phyloP scores from a whole-genome alignment of 2,113 vertebrate genomes.

The Lethenteron camtschaticum region DNA sequence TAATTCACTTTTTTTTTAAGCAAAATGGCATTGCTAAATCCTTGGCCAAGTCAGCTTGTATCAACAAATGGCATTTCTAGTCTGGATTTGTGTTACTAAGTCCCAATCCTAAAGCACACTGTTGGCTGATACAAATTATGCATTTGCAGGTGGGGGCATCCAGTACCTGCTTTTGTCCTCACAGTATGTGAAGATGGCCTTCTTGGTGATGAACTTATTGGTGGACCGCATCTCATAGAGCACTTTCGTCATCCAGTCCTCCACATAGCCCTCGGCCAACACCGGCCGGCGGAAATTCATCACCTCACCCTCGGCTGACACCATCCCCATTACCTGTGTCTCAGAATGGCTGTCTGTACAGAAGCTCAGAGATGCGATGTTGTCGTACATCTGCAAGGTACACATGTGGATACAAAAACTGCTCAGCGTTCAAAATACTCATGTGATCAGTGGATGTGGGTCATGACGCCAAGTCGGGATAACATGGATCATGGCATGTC shows the following conservation, averaged over 20 bases:
- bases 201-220: conserved; percentile 71
- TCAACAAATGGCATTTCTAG: neutral
- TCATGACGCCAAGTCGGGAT: neutral
- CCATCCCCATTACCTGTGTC: conserved; percentile 45
- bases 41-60: neutral
- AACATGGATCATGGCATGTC: neutral
- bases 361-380: conserved; percentile 53
- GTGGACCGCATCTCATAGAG: conserved; percentile 59
- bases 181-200: conserved; percentile 68
- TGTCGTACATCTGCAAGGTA: conserved; percentile 66
- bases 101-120: neutral
- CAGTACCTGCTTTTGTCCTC: conserved; percentile 46
- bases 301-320: conserved; percentile 67
- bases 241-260: conserved; percentile 73
- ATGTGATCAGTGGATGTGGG: neutral
- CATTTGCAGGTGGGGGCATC: neutral
- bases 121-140: neutral
- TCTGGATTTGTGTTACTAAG: neutral
- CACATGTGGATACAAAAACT: neutral
- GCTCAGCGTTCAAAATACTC: neutral
- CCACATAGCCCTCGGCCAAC: conserved; percentile 48
- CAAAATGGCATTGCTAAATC: neutral
- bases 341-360: conserved; percentile 25
- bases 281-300: conserved; percentile 46
- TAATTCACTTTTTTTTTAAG: neutral